phyloP scores from a whole-genome alignment of 1,140 invertebrate genomes.

The Bombus soroeensis region DNA sequence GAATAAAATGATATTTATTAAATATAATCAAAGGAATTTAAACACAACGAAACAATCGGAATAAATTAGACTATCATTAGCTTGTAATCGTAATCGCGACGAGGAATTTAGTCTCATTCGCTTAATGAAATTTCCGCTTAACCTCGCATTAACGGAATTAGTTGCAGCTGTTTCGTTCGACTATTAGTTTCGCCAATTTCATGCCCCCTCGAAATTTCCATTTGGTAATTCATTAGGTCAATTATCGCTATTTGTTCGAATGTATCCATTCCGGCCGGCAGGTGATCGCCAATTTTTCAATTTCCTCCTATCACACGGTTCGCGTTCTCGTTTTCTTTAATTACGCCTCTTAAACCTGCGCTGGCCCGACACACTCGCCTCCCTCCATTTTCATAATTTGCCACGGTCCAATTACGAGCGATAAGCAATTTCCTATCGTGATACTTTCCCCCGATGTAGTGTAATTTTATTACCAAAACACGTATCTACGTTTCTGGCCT shows the following conservation, averaged over 20 bases:
- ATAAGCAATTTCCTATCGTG: conserved; percentile 46
- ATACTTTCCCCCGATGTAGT: conserved; percentile 43
- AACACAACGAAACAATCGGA: background rate
- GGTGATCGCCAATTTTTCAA: background rate
- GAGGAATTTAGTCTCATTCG: background rate
- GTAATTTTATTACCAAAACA: conserved; percentile 59
- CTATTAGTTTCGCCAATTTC: conserved; percentile 14
- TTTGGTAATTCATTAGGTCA: conserved; percentile 15
- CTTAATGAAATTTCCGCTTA: background rate
- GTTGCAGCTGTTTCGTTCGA: background rate
- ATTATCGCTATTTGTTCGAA: conserved; percentile 2
- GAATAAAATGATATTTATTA: background rate
- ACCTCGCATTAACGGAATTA: background rate
- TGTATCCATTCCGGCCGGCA: background rate
- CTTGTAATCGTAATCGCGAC: background rate
- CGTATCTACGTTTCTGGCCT: conserved; percentile 22
- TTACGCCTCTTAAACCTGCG: background rate
- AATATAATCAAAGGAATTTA: background rate
- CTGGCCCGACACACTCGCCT: too few species aligned
- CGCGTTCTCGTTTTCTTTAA: conserved; percentile 8
- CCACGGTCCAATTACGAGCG: conserved; percentile 42
- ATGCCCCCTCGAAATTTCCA: background rate
- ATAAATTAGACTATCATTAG: too few species aligned
- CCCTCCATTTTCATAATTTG: conserved; percentile 19
- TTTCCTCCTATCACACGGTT: background rate